A percentile compares a stretch with the other conserved stretches of the same genome.
Conservation (phyloP, 2,113 vertebrate species). For the Excalfactoria chinensis region DNA sequence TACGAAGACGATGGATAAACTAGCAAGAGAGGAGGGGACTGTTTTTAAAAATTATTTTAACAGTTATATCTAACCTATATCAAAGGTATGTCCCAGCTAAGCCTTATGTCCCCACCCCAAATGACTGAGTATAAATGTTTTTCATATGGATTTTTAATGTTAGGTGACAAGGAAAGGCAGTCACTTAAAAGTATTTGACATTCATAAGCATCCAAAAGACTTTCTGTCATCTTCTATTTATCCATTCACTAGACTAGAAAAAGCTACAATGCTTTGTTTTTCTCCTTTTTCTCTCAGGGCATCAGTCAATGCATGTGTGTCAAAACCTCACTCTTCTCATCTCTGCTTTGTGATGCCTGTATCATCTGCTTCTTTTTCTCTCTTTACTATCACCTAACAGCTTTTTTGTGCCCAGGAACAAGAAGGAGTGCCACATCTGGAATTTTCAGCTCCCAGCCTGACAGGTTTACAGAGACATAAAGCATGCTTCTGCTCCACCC, state of each 20-base stretch:
- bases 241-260: slow-evolving; percentile 36
- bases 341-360: neutral
- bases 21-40: neutral
- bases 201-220: slow-evolving; percentile 73
- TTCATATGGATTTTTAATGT: slow-evolving; percentile 54
- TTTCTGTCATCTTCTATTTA: slow-evolving; percentile 72
- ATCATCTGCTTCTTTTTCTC: neutral
- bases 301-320: neutral
- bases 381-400: neutral
- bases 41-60: neutral
- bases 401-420: neutral
- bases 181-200: slow-evolving; percentile 72
- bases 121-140: slow-evolving; percentile 47
- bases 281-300: neutral
- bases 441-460: neutral
- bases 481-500: neutral
- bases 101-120: slow-evolving; percentile 7
- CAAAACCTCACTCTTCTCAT: slow-evolving; percentile 1
- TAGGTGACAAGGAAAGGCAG: slow-evolving; percentile 69
- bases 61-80: neutral
- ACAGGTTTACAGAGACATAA: neutral
- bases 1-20: neutral
- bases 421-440: neutral
- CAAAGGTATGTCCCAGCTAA: slow-evolving; percentile 5
- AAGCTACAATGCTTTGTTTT: slow-evolving; percentile 7